Evolutionary conservation across 2,113 vertebrate species (phyloP), one percentile per base, ranked within the genome.

Genomic region (Montifringilla adamsi): DNA sequence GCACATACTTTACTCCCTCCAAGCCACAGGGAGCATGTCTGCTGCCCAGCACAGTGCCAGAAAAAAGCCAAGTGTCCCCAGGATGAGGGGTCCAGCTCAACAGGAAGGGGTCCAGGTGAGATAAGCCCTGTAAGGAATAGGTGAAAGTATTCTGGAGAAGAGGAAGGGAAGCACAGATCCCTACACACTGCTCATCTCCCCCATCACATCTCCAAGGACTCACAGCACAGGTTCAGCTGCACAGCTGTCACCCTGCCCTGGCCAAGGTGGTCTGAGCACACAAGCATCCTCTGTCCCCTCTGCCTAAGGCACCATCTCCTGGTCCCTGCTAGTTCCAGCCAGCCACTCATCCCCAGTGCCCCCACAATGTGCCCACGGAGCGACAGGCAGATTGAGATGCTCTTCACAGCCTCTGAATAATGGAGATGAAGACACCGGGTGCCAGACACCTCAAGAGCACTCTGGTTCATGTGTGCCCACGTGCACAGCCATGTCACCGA

Each of bases 341-440:
- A 26, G 8, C 2, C 43, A 31, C 33, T 6, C 28, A 8, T 9
- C 22, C 72, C 79, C 49, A 60, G 73, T 0, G 1, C 19, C 59
- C 58, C 56, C 6, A 10, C 10, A 2, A 11, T 1, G 1, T 6
- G 19, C 47, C 66, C 39, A 19, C 0, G 0, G 31, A 89, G 39
- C 0, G 0, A 53, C 31, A 47, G 50, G 47, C 58, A 75, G 12
- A 30, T 2, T 44, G 52, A 72, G 49, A 33, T 15, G 63, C n/a
- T 84, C 70, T 55, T 93, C 53, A 23, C 82, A 90, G 79, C 75
- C 59, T 83, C 35, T 73, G 20, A 91, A 67, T 76, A 69, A 92
- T 10, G 6, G 56, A 53, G 69, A 72, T 44, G 66, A 49, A 78
- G 80, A 15, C n/a, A 49, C 22, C 15, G 24, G 75, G 64, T 69